These are phyloP conservation scores for Gadus chalcogrammus DNA, from an alignment of 2,113 vertebrate species.

Conservation along the genomic window DNA sequence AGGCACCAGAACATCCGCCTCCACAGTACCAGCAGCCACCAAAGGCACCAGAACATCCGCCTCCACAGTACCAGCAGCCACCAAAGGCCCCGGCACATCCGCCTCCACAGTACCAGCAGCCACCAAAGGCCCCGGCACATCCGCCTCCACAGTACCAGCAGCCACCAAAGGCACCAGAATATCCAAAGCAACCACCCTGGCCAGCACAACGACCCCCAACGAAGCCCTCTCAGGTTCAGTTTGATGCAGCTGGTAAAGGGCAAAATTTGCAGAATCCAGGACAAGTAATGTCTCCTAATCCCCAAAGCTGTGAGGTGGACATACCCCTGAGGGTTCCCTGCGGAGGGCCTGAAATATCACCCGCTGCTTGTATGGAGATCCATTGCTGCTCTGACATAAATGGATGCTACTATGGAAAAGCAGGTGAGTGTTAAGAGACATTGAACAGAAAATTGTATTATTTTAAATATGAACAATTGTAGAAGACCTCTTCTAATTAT, in stretches of 20 bases:
- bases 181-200: not conserved
- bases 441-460: not conserved
- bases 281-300: too few species aligned
- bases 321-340: conserved; percentile 38
- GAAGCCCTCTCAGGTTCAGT: not conserved
- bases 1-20: not conserved
- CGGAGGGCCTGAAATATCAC: conserved; percentile 23
- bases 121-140: not conserved
- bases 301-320: conserved; percentile 34
- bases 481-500: too few species aligned
- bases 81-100: not conserved
- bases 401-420: conserved; percentile 56
- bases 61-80: not conserved
- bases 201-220: not conserved
- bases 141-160: not conserved
- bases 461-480: not conserved
- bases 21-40: not conserved
- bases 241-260: too few species aligned
- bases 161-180: not conserved
- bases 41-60: not conserved
- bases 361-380: conserved; percentile 29
- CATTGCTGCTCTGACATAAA: conserved; percentile 53
- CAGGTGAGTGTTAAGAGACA: conserved; percentile 44
- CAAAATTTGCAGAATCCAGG: too few species aligned
- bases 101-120: not conserved